Base-by-base conservation (phyloP, 2,113 vertebrate genomes). In the Isurus oxyrinchus region DNA sequence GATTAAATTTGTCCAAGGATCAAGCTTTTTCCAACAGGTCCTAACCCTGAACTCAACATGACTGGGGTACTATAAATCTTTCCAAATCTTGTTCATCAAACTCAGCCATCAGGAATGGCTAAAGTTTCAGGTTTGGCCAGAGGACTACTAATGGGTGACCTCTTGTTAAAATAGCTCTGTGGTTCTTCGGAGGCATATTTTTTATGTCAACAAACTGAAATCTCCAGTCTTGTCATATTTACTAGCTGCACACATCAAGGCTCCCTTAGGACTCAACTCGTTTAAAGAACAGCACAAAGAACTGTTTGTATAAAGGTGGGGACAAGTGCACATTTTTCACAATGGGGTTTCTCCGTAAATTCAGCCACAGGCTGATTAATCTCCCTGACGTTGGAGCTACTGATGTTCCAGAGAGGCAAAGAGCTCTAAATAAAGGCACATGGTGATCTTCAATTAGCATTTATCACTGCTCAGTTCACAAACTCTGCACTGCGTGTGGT, bases 211-310 rank as follows among this genome's bases (percentile, higher is more conserved):
- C 49, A 95, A 95, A 72, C 44, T 72, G 27, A 95, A 76, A 95
- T 95, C 44, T 31, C 93, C 44, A 95, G 63, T 95, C 67, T 95
- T 95, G 94, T 69, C 94, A 95, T 95, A 95, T 95, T 95, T 95
- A 95, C 94, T n/a, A 53, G 94, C 66, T 95, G 94, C 49, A 55
- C 27, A 31, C 49, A 72, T 95, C 66, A 55, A 55, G 44, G 63
- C 4, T 95, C 94, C 31, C 94, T 59, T 31, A 67, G 67, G 94
- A 49, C 25, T 72, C 25, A 55, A 35, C 49, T 95, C 66, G 19
- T 49, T 95, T 95, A 72, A 53, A 55, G 49, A 31, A 35, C 16
- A 7, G 66, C 67, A 95, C 94, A 72, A 95, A 95, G 94, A 72
- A 49, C 40, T 55, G 67, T 55, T 72, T 95, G 67, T 72, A 23